Conservation (phyloP, 2,113 vertebrate genomes). For the Eolophus roseicapilla region DNA sequence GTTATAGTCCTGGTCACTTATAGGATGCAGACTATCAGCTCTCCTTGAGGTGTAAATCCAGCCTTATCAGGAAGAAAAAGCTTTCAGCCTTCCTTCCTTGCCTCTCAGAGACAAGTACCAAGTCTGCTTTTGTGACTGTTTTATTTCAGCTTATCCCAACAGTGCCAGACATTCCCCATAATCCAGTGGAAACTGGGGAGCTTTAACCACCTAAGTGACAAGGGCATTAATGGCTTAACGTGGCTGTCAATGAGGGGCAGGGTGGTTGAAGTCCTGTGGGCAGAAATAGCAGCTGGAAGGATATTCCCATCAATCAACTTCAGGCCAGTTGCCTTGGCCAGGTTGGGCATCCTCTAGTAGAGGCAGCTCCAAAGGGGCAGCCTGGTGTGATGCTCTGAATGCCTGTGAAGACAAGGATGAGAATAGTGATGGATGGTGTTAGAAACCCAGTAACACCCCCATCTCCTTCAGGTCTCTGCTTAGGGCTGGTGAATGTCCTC, state of each 20-base stretch:
- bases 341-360: not conserved
- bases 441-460: not conserved
- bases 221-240: not conserved
- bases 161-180: not conserved
- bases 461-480: not conserved
- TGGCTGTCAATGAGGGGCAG: not conserved
- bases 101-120: not conserved
- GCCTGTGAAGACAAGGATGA: not conserved
- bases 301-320: not conserved
- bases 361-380: not conserved
- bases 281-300: conserved; percentile 6
- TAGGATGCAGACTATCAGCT: conserved; percentile 19
- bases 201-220: not conserved
- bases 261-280: not conserved
- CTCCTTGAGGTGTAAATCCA: conserved; percentile 55
- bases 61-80: conserved; percentile 54
- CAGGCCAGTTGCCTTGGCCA: fast-evolving
- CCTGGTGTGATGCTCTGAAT: not conserved
- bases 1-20: not conserved
- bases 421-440: not conserved
- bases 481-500: not conserved
- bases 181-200: not conserved
- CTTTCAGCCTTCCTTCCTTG: conserved; percentile 40
- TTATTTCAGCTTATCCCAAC: conserved; percentile 14
- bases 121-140: not conserved